phyloP scores from a whole-genome alignment of 2,888 invertebrate species.

The Spodoptera exigua region DNA sequence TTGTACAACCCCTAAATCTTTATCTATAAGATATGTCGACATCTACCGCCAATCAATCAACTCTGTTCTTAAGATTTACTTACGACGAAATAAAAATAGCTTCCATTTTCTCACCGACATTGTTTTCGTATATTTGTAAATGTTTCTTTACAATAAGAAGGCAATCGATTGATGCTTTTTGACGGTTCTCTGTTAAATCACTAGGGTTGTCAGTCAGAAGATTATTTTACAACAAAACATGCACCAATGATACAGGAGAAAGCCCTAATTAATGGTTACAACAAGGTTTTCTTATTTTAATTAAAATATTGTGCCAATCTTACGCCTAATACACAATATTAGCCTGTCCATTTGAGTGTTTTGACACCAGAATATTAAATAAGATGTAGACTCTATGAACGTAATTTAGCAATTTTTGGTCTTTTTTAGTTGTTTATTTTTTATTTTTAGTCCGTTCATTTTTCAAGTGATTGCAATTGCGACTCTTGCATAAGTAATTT shows the following conservation, averaged over 20 bases:
- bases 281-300: too few relatives aligned
- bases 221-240: too few relatives aligned
- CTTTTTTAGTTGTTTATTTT: too few relatives aligned
- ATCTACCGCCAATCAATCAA: slow-evolving; percentile 12
- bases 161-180: slow-evolving; percentile 38
- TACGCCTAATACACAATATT: slow-evolving; percentile 7
- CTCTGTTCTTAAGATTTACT: slow-evolving; percentile 1
- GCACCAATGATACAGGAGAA: too few relatives aligned
- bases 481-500: too few relatives aligned
- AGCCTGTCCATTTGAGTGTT: slow-evolving; percentile 21
- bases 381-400: too few relatives aligned
- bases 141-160: slow-evolving; percentile 27
- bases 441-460: too few relatives aligned
- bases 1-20: too few relatives aligned
- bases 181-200: slow-evolving; percentile 39
- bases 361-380: slow-evolving; percentile 27
- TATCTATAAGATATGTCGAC: too few relatives aligned
- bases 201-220: slow-evolving; percentile 29
- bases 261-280: too few relatives aligned
- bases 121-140: slow-evolving; percentile 34
- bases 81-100: slow-evolving; percentile 23
- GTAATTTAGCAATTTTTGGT: too few relatives aligned
- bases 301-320: slow-evolving; percentile 18
- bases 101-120: slow-evolving; percentile 21
- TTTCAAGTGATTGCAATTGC: too few relatives aligned